A percentile compares a stretch with the other conserved stretches of the same genome.
These are phyloP conservation scores for Plectus sambesii DNA, from an alignment of 1,140 invertebrate species.

Conservation along the genomic window DNA sequence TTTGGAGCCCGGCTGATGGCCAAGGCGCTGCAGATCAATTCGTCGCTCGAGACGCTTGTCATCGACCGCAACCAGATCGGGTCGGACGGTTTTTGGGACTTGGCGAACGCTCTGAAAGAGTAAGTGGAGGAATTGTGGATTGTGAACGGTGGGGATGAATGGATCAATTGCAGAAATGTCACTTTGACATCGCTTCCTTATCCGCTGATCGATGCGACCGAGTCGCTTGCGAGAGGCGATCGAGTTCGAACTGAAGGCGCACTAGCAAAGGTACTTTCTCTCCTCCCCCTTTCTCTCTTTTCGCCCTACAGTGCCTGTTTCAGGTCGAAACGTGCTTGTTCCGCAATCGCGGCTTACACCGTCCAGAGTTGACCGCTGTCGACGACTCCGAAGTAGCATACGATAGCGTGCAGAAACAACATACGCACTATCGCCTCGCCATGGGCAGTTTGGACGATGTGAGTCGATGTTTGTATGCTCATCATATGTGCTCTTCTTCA, in stretches of 20 bases:
- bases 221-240: conserved; percentile 27
- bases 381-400: too few relatives aligned
- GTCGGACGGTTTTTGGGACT: conserved; percentile 35
- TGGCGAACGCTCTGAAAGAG: conserved; percentile 33
- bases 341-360: too few relatives aligned
- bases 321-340: too few relatives aligned
- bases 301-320: too few relatives aligned
- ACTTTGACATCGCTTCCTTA: conserved; percentile 26
- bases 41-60: conserved; percentile 23
- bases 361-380: too few relatives aligned
- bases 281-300: too few relatives aligned
- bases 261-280: conserved; percentile 21
- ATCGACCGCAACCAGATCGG: conserved; percentile 43
- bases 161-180: too few relatives aligned
- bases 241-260: conserved; percentile 13
- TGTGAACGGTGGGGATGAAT: neutral
- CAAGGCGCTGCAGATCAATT: conserved; percentile 42
- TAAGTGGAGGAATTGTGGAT: neutral
- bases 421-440: too few relatives aligned
- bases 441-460: too few relatives aligned
- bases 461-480: too few relatives aligned
- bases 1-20: conserved; percentile 36
- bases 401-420: too few relatives aligned
- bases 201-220: conserved; percentile 30
- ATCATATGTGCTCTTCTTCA: too few relatives aligned